phyloP scores from a whole-genome alignment of 2,113 vertebrate species.

The Amphilophus citrinellus region DNA sequence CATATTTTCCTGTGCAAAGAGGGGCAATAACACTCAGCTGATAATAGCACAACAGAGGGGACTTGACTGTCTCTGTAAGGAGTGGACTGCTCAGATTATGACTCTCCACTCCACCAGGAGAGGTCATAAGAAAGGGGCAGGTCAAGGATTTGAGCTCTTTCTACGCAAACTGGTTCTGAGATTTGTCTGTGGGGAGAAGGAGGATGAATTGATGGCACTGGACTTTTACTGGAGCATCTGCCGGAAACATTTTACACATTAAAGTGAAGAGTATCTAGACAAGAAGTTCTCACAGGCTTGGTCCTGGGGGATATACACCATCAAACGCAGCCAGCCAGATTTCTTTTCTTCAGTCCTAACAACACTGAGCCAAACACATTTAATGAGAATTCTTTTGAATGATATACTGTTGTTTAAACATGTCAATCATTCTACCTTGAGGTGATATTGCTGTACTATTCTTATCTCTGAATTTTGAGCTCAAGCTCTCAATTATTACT shows the following conservation, averaged over 20 bases:
- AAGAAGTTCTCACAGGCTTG: constrained; percentile 55
- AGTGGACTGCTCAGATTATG: constrained; percentile 79
- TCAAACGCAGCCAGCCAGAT: constrained; percentile 58
- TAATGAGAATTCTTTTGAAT: constrained; percentile 47
- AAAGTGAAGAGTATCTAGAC: constrained; percentile 71
- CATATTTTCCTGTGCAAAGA: constrained; percentile 89
- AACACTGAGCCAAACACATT: constrained; percentile 51
- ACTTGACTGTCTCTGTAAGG: constrained; percentile 59
- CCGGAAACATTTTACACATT: constrained; percentile 77
- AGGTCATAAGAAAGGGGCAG: constrained; percentile 75
- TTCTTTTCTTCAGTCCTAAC: constrained; percentile 52
- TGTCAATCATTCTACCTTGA: constrained; percentile 50
- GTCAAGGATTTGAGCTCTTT: constrained; percentile 74
- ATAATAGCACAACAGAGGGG: constrained; percentile 83
- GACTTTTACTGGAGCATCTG: constrained; percentile 68
- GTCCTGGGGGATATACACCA: constrained; percentile 52
- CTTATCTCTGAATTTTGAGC: constrained; percentile 22
- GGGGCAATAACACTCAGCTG: constrained; percentile 89
- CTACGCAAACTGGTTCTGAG: constrained; percentile 52
- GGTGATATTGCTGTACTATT: constrained; percentile 30
- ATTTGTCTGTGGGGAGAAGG: constrained; percentile 60
- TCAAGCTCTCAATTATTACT: constrained; percentile 24
- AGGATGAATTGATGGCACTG: constrained; percentile 54
- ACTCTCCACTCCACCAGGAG: constrained; percentile 62
- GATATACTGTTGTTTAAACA: constrained; percentile 57